These are phyloP conservation scores for Shargacucullia verbasci DNA, from an alignment of 2,888 invertebrate genomes.

Conservation along the genomic window DNA sequence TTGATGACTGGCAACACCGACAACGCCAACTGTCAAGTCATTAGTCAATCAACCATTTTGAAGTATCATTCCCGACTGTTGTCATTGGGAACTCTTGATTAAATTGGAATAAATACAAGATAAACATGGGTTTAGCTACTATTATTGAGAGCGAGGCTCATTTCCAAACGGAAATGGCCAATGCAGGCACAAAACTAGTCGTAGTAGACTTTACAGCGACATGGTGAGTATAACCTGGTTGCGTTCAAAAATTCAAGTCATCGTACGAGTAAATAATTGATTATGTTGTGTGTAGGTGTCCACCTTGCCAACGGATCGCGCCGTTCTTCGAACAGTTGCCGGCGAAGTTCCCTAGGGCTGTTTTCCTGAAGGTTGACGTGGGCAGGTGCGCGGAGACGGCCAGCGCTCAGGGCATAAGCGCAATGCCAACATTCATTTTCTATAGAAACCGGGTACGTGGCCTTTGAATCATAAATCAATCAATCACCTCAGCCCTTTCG, in stretches of 20 bases:
- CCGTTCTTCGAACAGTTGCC: conserved; percentile 97
- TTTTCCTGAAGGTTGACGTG: conserved; percentile 98
- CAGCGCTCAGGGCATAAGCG: conserved; percentile 95
- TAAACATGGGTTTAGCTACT: conserved; percentile 89
- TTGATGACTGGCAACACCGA: conserved; percentile 29
- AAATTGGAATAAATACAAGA: conserved; percentile 46
- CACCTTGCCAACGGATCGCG: conserved; percentile 98
- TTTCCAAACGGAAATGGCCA: conserved; percentile 95
- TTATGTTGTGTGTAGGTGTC: conserved; percentile 92
- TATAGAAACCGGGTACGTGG: conserved; percentile 93
- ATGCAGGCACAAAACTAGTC: conserved; percentile 95
- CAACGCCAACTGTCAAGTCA: conserved; percentile 29
- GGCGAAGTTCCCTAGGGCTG: conserved; percentile 95
- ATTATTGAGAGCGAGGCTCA: conserved; percentile 93
- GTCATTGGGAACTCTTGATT: conserved; percentile 60
- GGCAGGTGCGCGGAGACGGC: conserved; percentile 97
- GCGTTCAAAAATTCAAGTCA: conserved; percentile 75
- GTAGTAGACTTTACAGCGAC: conserved; percentile 98
- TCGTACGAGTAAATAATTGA: conserved; percentile 60
- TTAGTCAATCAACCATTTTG: conserved; percentile 60
- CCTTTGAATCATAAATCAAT: conserved; percentile 12
- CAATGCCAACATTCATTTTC: conserved; percentile 99
- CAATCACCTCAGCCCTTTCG: neutral
- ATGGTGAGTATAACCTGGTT: conserved; percentile 91
- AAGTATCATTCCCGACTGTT: conserved; percentile 73